These are phyloP conservation scores for Scylla paramamosain DNA, from an alignment of 1,140 invertebrate species.

Conservation along the genomic window DNA sequence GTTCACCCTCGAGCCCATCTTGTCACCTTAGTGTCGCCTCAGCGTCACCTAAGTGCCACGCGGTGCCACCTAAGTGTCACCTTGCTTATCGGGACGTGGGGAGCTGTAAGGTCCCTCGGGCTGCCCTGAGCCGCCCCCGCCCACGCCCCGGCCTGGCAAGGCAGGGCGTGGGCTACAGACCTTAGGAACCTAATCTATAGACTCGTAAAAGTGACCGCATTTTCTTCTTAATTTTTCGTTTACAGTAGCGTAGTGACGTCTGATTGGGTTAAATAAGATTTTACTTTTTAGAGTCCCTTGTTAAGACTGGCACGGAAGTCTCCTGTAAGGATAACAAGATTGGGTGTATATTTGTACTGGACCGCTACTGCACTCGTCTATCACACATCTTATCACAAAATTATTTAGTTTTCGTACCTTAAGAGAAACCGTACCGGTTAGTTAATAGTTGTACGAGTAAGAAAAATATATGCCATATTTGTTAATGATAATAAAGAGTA, in stretches of 20 bases:
- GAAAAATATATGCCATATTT: slow-evolving; percentile 78
- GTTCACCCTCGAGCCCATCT: slow-evolving; percentile 71
- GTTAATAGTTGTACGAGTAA: slow-evolving; percentile 78
- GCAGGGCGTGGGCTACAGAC: background rate
- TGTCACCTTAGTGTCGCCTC: slow-evolving; percentile 70
- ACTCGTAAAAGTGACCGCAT: background rate
- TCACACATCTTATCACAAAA: slow-evolving; percentile 78
- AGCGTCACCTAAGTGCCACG: slow-evolving; percentile 60
- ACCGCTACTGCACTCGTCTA: slow-evolving; percentile 76
- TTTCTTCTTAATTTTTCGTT: slow-evolving; percentile 16
- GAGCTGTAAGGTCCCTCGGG: background rate
- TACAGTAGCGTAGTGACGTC: slow-evolving; percentile 58
- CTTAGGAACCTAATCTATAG: slow-evolving; percentile 37
- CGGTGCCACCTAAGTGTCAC: slow-evolving; percentile 37
- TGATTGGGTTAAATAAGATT: slow-evolving; percentile 60
- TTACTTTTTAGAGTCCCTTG: slow-evolving; percentile 61
- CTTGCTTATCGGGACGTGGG: slow-evolving; percentile 42
- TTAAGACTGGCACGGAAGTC: slow-evolving; percentile 58
- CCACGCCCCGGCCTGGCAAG: background rate
- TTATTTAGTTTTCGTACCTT: slow-evolving; percentile 77
- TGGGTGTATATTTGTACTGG: slow-evolving; percentile 77
- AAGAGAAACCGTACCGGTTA: slow-evolving; percentile 77
- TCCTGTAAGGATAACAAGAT: slow-evolving; percentile 70
- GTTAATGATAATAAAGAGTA: slow-evolving; percentile 77
- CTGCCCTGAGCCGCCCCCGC: background rate